Evolutionary conservation across 2,797 vertebrate species (phyloP), one percentile per base, ranked within the genome.

Genomic region (Hydrolagus colliei): DNA sequence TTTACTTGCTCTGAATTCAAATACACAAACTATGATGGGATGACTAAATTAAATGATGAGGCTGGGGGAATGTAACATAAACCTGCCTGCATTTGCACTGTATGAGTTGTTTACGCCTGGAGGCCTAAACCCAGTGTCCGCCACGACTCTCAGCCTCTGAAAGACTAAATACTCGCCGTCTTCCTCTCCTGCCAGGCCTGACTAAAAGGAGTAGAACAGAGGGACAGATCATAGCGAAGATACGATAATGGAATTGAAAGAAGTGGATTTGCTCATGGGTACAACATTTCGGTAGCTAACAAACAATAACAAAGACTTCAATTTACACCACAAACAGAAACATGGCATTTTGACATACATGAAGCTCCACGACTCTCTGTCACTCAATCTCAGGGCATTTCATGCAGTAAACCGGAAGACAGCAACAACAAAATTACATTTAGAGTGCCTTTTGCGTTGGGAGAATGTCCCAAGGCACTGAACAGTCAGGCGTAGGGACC

Each of bases 51-150:
- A 84, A 84, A 71, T 71, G 65, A 71, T 84, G 79, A 84, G 65
- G 79, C 79, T 84, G 79, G 79, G 71, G 9, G 27, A 82, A 89
- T 86, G 89, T 89, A 85, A 88, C n/a, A 90, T 89, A 92, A 92
- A 95, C 95, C 92, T 95, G 94, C 95, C 95, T 95, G 92, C 88
- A 88, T 80, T 87, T 91, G 88, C 86, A 90, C 89, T 90, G 93
- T 89, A 89, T 52, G 90, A 91, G 91, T 87, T 91, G 92, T 91
- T 91, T 92, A 91, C 86, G 91, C 88, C 90, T 86, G 92, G 91
- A 91, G 93, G 91, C 93, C 94, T 96, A 96, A 95, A 96, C 95
- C 95, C 95, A 96, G 93, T 95, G 94, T 94, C 95, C 95, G 73
- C 95, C 95, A 87, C 94, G 94, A 92, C 93, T 94, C 92, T 95